These are phyloP conservation scores for Sciurus vulgaris DNA, from an alignment of 2,797 vertebrate genomes.

Conservation along the genomic window DNA sequence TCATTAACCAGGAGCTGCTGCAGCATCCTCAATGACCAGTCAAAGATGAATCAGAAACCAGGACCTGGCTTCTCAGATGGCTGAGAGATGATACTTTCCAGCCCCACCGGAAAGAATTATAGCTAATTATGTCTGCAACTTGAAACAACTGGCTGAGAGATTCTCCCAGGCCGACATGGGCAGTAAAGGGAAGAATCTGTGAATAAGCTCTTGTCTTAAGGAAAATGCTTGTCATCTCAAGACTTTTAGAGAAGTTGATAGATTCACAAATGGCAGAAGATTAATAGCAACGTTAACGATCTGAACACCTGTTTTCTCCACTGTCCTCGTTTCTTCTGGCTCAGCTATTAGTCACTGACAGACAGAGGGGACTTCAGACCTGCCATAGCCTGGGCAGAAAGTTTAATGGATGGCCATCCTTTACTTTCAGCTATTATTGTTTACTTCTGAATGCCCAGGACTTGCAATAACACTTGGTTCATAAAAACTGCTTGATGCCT, in stretches of 20 bases:
- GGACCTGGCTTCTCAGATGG: slow-evolving; percentile 27
- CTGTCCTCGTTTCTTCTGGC: neutral
- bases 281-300: slow-evolving; percentile 5
- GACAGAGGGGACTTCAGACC: neutral
- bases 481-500: neutral
- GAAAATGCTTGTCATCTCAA: slow-evolving; percentile 12
- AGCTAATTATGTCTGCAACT: slow-evolving; percentile 64
- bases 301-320: neutral
- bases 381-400: neutral
- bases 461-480: too few relatives aligned
- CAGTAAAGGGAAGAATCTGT: neutral
- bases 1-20: slow-evolving; percentile 67
- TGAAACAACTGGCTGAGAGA: slow-evolving; percentile 35
- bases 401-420: neutral
- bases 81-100: slow-evolving; percentile 5
- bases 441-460: neutral
- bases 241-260: neutral
- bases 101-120: slow-evolving; percentile 1
- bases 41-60: slow-evolving; percentile 63
- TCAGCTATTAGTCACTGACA: neutral
- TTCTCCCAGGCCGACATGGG: slow-evolving; percentile 8
- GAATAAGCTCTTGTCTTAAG: slow-evolving; percentile 3
- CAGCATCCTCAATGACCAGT: slow-evolving; percentile 34
- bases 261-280: neutral
- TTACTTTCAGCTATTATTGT: neutral